Evolutionary conservation across 2,888 invertebrate species (phyloP).

Genomic region (Agonopterix alstromeriana): DNA sequence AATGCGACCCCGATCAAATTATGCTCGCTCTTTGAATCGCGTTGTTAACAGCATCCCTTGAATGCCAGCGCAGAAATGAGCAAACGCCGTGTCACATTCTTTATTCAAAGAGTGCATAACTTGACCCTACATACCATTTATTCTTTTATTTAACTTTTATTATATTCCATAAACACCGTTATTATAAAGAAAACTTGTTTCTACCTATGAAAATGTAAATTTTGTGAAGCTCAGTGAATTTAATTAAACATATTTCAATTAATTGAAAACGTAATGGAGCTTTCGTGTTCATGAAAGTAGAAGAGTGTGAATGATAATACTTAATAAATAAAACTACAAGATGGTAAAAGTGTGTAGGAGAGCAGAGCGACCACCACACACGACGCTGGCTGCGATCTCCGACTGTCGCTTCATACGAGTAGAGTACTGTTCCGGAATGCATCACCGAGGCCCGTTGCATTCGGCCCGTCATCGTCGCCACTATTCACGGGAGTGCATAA

Average conservation of each 20-base stretch:
- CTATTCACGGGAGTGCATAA: slow-evolving; percentile 63
- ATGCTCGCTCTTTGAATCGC: slow-evolving; percentile 70
- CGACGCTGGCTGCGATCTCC: slow-evolving; percentile 20
- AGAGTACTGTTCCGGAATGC: slow-evolving; percentile 21
- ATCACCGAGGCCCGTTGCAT: slow-evolving; percentile 17
- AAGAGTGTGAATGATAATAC: too few species aligned
- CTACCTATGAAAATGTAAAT: slow-evolving; percentile 47
- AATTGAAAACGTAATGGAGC: too few species aligned
- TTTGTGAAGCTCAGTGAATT: slow-evolving; percentile 16
- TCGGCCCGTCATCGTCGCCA: slow-evolving; percentile 56
- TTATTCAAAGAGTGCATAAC: slow-evolving; percentile 58
- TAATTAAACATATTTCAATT: too few species aligned
- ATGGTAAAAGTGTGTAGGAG: background rate
- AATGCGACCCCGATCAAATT: slow-evolving; percentile 72
- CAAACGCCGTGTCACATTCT: slow-evolving; percentile 66
- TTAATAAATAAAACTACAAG: too few species aligned
- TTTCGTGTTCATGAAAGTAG: too few species aligned
- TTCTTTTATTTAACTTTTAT: slow-evolving; percentile 56
- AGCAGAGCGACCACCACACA: slow-evolving; percentile 45
- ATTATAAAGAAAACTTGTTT: slow-evolving; percentile 45
- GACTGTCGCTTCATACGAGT: background rate
- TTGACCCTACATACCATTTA: slow-evolving; percentile 63
- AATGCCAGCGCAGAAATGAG: slow-evolving; percentile 69
- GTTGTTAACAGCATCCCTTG: slow-evolving; percentile 75
- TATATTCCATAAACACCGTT: slow-evolving; percentile 49